These are phyloP conservation scores for Polyploca ridens DNA, from an alignment of 2,888 invertebrate species.

Conservation along the genomic window DNA sequence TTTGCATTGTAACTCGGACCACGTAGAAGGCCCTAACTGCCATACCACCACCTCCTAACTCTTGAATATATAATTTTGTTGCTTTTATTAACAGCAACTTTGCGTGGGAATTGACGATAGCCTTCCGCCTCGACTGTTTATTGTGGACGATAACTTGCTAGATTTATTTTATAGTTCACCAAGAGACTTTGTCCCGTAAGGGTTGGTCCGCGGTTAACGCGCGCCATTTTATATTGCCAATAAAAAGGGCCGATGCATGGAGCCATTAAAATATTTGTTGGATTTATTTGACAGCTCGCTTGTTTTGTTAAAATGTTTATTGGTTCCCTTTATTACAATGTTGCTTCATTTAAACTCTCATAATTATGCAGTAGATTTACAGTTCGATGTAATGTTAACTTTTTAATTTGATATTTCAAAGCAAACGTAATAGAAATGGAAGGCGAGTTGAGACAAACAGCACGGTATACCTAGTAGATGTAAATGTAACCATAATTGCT, in stretches of 20 bases:
- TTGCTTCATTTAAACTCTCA: conserved; percentile 70
- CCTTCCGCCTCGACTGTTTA: conserved; percentile 80
- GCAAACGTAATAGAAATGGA: conserved; percentile 43
- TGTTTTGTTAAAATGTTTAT: conserved; percentile 77
- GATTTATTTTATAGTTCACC: conserved; percentile 81
- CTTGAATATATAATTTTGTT: conserved; percentile 85
- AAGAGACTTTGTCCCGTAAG: conserved; percentile 72
- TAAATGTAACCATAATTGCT: conserved; percentile 73
- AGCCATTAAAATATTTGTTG: conserved; percentile 81
- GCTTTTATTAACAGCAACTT: conserved; percentile 83
- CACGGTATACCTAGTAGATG: conserved; percentile 36
- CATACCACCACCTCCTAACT: conserved; percentile 82
- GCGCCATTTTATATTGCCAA: conserved; percentile 74
- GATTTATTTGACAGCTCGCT: conserved; percentile 78
- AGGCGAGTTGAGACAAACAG: conserved; percentile 49
- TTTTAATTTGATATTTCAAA: conserved; percentile 17
- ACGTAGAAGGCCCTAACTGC: conserved; percentile 81
- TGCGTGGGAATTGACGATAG: conserved; percentile 84
- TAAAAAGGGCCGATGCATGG: conserved; percentile 76
- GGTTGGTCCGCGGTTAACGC: conserved; percentile 62
- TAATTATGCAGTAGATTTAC: conserved; percentile 35
- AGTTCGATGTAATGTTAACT: conserved; percentile 25
- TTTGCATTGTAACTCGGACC: conserved; percentile 85
- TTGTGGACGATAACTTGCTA: conserved; percentile 81
- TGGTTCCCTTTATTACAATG: conserved; percentile 67